These are phyloP conservation scores for Synanthedon formicaeformis DNA, from an alignment of 2,888 invertebrate species.

Conservation along the genomic window DNA sequence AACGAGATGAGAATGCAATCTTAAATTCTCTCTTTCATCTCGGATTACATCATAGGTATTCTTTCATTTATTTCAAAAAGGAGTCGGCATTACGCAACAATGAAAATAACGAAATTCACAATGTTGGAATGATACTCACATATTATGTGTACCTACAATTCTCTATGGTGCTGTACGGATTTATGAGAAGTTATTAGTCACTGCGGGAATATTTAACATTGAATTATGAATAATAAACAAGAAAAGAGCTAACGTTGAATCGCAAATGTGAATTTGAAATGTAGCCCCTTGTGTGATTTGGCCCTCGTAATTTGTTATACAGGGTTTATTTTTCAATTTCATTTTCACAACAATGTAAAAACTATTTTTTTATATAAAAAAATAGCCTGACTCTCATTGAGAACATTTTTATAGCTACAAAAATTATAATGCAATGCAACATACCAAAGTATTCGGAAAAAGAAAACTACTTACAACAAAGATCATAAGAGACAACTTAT, in stretches of 20 bases:
- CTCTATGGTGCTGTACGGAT: constrained; percentile 59
- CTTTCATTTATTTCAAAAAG: background rate
- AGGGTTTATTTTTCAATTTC: too few relatives aligned
- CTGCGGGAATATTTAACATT: constrained; percentile 57
- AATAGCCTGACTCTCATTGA: too few relatives aligned
- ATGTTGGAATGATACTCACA: constrained; percentile 43
- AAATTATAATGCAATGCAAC: too few relatives aligned
- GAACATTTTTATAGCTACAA: too few relatives aligned
- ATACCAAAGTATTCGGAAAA: too few relatives aligned
- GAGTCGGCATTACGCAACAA: background rate
- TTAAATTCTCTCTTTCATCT: constrained; percentile 1
- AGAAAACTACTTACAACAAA: too few relatives aligned
- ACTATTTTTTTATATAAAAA: too few relatives aligned
- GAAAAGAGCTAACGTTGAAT: constrained; percentile 42
- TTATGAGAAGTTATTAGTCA: constrained; percentile 62
- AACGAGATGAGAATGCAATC: background rate
- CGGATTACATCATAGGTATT: background rate
- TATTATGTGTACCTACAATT: constrained; percentile 32
- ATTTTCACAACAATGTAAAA: too few relatives aligned
- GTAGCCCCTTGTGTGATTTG: constrained; percentile 12
- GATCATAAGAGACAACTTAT: too few relatives aligned
- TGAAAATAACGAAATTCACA: constrained; percentile 1
- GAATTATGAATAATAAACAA: constrained; percentile 61
- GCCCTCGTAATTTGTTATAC: constrained; percentile 5
- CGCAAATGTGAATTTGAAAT: constrained; percentile 31